phyloP scores from a whole-genome alignment of 2,113 vertebrate genomes.

The Myocastor coypus region DNA sequence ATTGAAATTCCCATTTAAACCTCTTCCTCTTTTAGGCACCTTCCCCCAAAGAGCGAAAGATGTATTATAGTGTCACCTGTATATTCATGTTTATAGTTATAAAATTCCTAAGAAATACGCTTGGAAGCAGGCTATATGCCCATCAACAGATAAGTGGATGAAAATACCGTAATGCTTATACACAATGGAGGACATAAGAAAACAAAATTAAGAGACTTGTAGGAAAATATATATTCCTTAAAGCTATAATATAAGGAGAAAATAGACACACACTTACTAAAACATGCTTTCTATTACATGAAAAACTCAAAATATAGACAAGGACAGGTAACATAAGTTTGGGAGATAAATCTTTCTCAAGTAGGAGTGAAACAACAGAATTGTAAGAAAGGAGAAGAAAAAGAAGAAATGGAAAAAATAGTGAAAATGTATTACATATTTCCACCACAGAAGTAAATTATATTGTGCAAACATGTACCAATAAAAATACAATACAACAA shows the following conservation, averaged over 20 bases:
- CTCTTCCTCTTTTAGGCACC: background rate
- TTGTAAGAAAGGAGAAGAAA: background rate
- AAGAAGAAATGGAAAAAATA: background rate
- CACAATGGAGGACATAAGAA: background rate
- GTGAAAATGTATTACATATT: background rate
- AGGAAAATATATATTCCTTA: background rate
- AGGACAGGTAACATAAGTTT: background rate
- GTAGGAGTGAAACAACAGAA: background rate
- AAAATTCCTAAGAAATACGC: background rate
- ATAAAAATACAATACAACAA: background rate
- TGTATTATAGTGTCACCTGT: background rate
- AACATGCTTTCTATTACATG: background rate
- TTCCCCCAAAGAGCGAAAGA: background rate
- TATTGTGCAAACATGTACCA: background rate
- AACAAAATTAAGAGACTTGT: background rate
- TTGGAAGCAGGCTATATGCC: background rate
- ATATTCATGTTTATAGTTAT: background rate
- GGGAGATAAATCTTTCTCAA: background rate
- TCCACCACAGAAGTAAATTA: background rate
- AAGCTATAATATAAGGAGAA: background rate
- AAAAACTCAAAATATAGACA: background rate
- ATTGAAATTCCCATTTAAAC: background rate
- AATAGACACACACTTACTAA: background rate
- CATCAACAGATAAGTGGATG: background rate
- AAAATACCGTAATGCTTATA: background rate